phyloP scores from a whole-genome alignment of 2,797 vertebrate species.

The Geotrypetes seraphini region DNA sequence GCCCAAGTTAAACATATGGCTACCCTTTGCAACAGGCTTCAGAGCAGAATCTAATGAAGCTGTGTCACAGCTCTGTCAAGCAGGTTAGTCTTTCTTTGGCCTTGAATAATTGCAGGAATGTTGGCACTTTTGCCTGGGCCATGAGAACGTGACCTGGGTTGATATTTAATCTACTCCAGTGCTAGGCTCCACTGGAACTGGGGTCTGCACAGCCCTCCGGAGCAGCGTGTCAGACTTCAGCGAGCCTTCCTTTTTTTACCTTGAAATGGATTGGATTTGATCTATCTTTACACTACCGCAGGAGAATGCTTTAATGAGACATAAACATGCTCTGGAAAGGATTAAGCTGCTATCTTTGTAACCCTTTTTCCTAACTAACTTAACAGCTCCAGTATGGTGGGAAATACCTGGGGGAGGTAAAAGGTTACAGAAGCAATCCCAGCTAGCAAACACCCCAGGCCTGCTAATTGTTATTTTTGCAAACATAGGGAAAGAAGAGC shows the following conservation, averaged over 20 bases:
- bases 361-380: slow-evolving; percentile 7
- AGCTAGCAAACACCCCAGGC: slow-evolving; percentile 6
- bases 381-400: slow-evolving; percentile 41
- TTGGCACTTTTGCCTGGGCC: slow-evolving; percentile 60
- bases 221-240: slow-evolving; percentile 44
- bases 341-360: slow-evolving; percentile 41
- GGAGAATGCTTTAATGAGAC: slow-evolving; percentile 48
- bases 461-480: not conserved
- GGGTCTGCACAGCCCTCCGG: slow-evolving; percentile 31
- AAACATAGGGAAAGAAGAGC: not conserved
- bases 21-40: slow-evolving; percentile 52
- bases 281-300: slow-evolving; percentile 35
- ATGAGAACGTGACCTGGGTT: slow-evolving; percentile 63
- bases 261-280: slow-evolving; percentile 40
- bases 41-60: slow-evolving; percentile 56
- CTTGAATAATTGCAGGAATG: slow-evolving; percentile 64
- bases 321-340: slow-evolving; percentile 35
- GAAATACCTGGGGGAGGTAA: slow-evolving; percentile 35
- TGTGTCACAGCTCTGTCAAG: slow-evolving; percentile 50
- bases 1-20: slow-evolving; percentile 48
- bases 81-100: slow-evolving; percentile 56
- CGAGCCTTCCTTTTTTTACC: slow-evolving; percentile 47
- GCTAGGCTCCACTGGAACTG: slow-evolving; percentile 48
- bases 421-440: slow-evolving; percentile 16
- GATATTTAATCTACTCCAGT: slow-evolving; percentile 61